Evolutionary conservation across 2,113 vertebrate species (phyloP).

Genomic region (Ariopsis seemanni): DNA sequence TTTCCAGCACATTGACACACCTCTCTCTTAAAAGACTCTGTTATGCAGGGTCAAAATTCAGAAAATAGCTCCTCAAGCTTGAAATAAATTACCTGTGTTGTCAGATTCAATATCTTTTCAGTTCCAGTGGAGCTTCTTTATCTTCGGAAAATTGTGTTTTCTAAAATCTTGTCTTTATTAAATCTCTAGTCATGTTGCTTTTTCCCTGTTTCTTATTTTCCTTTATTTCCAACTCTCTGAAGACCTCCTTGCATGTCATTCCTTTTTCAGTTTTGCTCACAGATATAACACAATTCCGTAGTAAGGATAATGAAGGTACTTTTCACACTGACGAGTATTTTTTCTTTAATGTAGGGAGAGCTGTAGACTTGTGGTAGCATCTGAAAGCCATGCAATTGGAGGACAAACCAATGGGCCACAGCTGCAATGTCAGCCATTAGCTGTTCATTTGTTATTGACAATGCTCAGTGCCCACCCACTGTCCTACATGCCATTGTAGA

Average conservation of each 20-base stretch:
- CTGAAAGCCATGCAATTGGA: constrained; percentile 70
- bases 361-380: constrained; percentile 59
- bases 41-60: neutral
- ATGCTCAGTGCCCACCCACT: constrained; percentile 32
- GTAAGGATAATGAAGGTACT: constrained; percentile 10
- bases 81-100: constrained; percentile 31
- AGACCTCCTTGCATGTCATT: neutral
- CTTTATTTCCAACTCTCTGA: neutral
- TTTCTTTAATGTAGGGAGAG: constrained; percentile 69
- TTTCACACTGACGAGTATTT: constrained; percentile 39
- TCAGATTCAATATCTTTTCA: constrained; percentile 11
- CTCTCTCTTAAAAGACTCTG: neutral
- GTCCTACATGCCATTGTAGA: constrained; percentile 31
- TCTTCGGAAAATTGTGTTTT: neutral
- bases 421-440: constrained; percentile 70
- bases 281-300: constrained; percentile 20
- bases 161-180: constrained; percentile 5
- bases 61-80: neutral
- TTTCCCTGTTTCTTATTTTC: constrained; percentile 4
- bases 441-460: constrained; percentile 44
- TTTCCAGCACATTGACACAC: neutral
- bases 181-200: neutral
- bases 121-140: neutral
- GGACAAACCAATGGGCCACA: constrained; percentile 59
- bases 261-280: neutral